These are phyloP conservation scores for Lutraria rhynchaena DNA, from an alignment of 1,140 invertebrate genomes.

Conservation along the genomic window DNA sequence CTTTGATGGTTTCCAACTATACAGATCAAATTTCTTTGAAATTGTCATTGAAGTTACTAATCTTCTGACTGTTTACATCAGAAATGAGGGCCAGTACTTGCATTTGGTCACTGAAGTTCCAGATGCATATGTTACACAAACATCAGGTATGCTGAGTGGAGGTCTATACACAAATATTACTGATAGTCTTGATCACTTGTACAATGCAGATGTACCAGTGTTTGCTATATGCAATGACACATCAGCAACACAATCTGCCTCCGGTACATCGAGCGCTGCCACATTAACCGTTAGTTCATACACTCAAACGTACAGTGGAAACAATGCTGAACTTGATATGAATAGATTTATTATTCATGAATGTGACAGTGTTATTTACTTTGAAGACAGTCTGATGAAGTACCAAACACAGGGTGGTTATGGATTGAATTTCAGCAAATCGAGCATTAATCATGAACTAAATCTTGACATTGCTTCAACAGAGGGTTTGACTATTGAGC, in stretches of 20 bases:
- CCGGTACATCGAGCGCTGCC: neutral
- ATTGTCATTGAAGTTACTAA: slow-evolving; percentile 50
- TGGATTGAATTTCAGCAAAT: slow-evolving; percentile 55
- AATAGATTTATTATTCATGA: slow-evolving; percentile 40
- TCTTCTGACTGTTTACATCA: slow-evolving; percentile 38
- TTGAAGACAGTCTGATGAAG: slow-evolving; percentile 38
- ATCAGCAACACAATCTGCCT: slow-evolving; percentile 18
- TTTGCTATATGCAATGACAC: slow-evolving; percentile 48
- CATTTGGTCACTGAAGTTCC: slow-evolving; percentile 34
- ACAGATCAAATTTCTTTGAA: slow-evolving; percentile 51
- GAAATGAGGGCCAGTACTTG: slow-evolving; percentile 56
- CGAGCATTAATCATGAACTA: slow-evolving; percentile 57
- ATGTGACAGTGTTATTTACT: slow-evolving; percentile 66
- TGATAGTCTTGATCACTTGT: slow-evolving; percentile 51
- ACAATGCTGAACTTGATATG: slow-evolving; percentile 22
- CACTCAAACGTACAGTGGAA: slow-evolving; percentile 32
- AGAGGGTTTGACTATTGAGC: slow-evolving; percentile 60
- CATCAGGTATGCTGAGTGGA: slow-evolving; percentile 61
- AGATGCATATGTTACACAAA: slow-evolving; percentile 17
- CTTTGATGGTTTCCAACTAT: slow-evolving; percentile 61
- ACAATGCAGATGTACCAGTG: slow-evolving; percentile 13
- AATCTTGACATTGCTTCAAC: slow-evolving; percentile 28
- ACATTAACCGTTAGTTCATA: slow-evolving; percentile 2
- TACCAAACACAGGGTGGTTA: slow-evolving; percentile 60
- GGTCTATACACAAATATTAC: slow-evolving; percentile 10